Percentiles rank a stretch among this genome's conserved stretches.
Evolutionary conservation across 1,140 invertebrate species (phyloP).

Genomic region (Diabrotica virgifera): DNA sequence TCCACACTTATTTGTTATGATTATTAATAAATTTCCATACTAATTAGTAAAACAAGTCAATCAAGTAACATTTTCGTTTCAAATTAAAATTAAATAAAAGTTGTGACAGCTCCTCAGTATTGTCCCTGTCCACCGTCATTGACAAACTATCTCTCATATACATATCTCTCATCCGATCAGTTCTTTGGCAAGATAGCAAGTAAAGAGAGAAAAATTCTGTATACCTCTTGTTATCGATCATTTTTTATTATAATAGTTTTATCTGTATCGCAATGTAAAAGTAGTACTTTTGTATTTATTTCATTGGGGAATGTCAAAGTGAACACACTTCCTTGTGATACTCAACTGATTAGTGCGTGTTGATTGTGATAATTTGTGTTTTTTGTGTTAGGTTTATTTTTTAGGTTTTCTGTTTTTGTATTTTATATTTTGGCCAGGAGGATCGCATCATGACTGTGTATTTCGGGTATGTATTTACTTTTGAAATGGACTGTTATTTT

Average conservation of each 20-base stretch:
- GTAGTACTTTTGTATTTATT: background rate
- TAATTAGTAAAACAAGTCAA: no score
- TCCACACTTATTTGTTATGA: no score
- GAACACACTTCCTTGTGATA: background rate
- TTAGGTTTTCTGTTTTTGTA: constrained; percentile 4
- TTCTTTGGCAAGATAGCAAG: no score
- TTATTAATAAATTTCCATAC: no score
- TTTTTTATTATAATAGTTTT: background rate
- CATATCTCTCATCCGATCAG: no score
- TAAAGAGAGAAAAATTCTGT: background rate
- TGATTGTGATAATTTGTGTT: constrained; percentile 2
- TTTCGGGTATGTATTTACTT: constrained; percentile 11
- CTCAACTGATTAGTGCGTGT: background rate
- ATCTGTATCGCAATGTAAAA: background rate
- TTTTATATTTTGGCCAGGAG: constrained; percentile 5
- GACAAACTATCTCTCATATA: no score
- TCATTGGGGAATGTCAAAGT: background rate
- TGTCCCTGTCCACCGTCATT: no score
- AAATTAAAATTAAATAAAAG: no score
- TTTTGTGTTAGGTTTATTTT: background rate
- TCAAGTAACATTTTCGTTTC: no score
- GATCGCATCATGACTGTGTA: constrained; percentile 7
- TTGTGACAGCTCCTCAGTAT: no score
- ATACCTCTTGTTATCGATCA: background rate
- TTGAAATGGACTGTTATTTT: background rate